A percentile compares a stretch with the other conserved stretches of the same genome.
phyloP scores from a whole-genome alignment of 2,888 invertebrate species.

The Dicyrtomina minuta region DNA sequence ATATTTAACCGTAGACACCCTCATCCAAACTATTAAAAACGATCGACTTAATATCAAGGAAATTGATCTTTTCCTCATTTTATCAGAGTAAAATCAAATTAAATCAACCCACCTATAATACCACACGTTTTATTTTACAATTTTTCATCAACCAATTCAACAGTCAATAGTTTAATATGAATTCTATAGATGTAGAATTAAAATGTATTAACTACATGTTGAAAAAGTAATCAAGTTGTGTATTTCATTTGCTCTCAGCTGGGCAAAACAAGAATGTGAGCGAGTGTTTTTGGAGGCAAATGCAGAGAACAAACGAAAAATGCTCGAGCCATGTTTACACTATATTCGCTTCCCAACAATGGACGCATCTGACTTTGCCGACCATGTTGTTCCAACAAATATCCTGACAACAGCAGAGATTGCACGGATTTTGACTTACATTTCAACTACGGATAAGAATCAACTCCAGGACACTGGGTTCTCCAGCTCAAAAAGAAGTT shows the following conservation, averaged over 20 bases:
- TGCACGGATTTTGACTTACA: conserved; percentile 41
- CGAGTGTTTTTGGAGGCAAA: conserved; percentile 19
- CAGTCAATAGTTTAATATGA: no score
- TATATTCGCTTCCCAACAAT: conserved; percentile 34
- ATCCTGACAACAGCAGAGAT: conserved; percentile 41
- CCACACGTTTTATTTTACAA: no score
- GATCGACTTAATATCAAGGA: conserved; percentile 43
- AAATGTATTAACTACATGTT: no score
- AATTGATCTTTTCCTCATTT: conserved; percentile 43
- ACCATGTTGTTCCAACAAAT: conserved; percentile 33
- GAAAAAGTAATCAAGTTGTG: no score
- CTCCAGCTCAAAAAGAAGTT: no score
- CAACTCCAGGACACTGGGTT: conserved; percentile 8
- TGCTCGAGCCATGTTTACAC: conserved; percentile 4
- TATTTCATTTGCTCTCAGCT: no score
- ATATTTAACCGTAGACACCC: conserved; percentile 38
- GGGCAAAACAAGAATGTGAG: conserved; percentile 28
- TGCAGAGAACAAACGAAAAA: conserved; percentile 16
- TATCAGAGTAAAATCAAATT: conserved; percentile 16
- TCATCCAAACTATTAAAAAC: conserved; percentile 38
- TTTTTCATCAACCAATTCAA: no score
- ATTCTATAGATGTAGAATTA: no score
- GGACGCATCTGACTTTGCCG: conserved; percentile 31
- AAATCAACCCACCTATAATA: no score
- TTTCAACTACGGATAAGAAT: conserved; percentile 39